A percentile compares a stretch with the other conserved stretches of the same genome.
These are phyloP conservation scores for Pangasius djambal DNA, from an alignment of 2,797 vertebrate genomes.

Conservation along the genomic window DNA sequence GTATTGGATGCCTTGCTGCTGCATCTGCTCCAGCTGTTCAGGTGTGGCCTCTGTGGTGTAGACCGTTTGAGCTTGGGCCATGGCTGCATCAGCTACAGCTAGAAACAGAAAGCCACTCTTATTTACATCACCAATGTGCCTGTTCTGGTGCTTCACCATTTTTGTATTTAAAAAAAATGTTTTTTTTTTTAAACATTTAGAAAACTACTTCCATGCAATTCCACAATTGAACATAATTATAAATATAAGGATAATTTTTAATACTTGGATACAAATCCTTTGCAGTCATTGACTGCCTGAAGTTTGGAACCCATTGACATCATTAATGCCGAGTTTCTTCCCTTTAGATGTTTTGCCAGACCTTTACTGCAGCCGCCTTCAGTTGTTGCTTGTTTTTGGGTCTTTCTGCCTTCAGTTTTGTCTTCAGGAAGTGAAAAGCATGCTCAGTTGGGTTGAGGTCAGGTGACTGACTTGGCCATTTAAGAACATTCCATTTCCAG, in stretches of 20 bases:
- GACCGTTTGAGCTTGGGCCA: constrained; percentile 86
- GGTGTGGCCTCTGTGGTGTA: constrained; percentile 82
- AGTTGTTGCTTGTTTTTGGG: too few relatives aligned
- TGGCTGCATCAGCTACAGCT: constrained; percentile 90
- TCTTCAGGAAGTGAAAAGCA: too few relatives aligned
- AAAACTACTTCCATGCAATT: neutral
- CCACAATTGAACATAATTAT: neutral
- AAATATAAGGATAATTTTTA: neutral
- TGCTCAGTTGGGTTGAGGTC: too few relatives aligned
- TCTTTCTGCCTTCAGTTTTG: too few relatives aligned
- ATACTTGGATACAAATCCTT: neutral
- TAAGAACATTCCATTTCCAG: too few relatives aligned
- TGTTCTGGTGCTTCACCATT: neutral
- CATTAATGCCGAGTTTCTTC: too few relatives aligned
- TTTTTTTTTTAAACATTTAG: too few relatives aligned
- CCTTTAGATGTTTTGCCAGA: neutral
- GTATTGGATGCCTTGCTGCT: constrained; percentile 90
- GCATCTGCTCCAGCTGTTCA: constrained; percentile 89
- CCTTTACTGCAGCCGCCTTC: neutral
- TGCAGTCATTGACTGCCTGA: neutral
- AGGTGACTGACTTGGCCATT: too few relatives aligned
- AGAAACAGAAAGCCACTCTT: constrained; percentile 38
- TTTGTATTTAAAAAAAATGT: neutral
- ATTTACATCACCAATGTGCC: neutral
- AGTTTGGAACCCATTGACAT: too few relatives aligned